Conservation (phyloP, 2,797 vertebrate species). For the Gobionotothen gibberifrons region DNA sequence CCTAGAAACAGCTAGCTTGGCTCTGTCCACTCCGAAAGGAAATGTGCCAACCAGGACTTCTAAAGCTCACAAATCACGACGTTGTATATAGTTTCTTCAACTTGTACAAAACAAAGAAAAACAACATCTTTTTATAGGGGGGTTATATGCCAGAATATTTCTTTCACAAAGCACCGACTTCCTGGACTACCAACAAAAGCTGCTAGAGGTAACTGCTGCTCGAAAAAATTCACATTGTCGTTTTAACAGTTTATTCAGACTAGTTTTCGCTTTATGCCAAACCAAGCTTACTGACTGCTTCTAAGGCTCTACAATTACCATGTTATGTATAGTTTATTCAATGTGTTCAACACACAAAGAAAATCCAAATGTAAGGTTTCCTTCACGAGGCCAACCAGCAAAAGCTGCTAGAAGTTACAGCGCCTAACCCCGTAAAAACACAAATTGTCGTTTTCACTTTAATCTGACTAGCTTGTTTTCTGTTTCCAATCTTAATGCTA, state of each 20-base stretch:
- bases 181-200: background rate
- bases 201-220: background rate
- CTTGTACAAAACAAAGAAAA: background rate
- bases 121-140: background rate
- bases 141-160: background rate
- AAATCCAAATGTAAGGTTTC: too few species aligned
- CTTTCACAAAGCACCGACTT: background rate
- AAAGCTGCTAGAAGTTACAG: background rate
- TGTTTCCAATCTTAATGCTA: too few species aligned
- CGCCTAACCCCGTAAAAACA: background rate
- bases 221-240: background rate
- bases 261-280: too few species aligned
- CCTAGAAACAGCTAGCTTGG: background rate
- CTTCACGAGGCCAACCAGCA: background rate
- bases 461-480: background rate
- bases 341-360: too few species aligned
- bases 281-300: too few species aligned
- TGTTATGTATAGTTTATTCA: too few species aligned
- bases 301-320: too few species aligned
- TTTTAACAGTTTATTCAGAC: too few species aligned
- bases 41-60: background rate
- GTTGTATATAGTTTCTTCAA: background rate
- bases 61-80: background rate
- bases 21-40: background rate
- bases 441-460: background rate